A percentile compares a stretch with the other conserved stretches of the same genome.
These are phyloP conservation scores for Stegostoma tigrinum DNA, from an alignment of 2,113 vertebrate genomes.

Conservation along the genomic window DNA sequence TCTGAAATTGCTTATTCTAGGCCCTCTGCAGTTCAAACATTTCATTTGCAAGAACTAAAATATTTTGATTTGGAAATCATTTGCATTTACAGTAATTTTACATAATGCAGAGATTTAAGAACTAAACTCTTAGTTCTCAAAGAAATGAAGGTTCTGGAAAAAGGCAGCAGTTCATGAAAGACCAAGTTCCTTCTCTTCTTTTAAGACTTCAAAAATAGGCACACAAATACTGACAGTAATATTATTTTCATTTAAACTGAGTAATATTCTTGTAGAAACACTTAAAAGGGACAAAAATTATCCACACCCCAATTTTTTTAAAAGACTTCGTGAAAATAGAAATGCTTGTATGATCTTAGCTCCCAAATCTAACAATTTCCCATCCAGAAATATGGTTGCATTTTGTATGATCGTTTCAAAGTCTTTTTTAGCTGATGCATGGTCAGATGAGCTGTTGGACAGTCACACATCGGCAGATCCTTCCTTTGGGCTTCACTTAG, in stretches of 20 bases:
- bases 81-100: neutral
- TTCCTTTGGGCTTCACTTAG: neutral
- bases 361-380: neutral
- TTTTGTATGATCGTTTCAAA: neutral
- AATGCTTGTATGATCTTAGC: neutral
- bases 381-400: neutral
- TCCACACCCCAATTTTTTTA: neutral
- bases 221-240: neutral
- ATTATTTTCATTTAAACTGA: constrained; percentile 26
- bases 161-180: neutral
- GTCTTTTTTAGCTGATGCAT: neutral
- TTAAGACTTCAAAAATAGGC: neutral
- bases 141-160: neutral
- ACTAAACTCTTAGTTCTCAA: constrained; percentile 20
- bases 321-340: neutral
- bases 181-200: neutral
- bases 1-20: constrained; percentile 12
- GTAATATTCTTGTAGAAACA: neutral
- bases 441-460: neutral
- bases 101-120: neutral
- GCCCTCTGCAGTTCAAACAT: neutral
- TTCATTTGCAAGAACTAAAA: neutral
- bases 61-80: neutral
- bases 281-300: constrained; percentile 11
- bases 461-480: neutral